Conservation (phyloP, 2,888 invertebrate genomes). For the Nemapogon koenigi region DNA sequence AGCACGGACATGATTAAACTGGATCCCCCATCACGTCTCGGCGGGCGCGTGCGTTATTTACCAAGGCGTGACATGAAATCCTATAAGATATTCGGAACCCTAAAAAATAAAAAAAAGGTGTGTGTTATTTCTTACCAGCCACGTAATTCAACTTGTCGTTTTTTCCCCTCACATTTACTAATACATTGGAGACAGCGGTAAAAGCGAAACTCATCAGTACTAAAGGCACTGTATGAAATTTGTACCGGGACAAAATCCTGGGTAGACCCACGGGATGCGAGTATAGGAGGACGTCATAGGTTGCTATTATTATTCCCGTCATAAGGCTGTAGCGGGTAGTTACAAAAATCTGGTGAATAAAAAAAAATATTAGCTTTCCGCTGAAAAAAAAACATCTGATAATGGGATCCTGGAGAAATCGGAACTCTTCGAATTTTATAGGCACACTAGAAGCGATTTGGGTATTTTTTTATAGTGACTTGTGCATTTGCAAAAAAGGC, state of each 20-base stretch:
- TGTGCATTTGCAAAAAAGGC: too few species aligned
- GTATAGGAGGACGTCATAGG: constrained; percentile 39
- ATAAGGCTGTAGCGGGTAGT: constrained; percentile 35
- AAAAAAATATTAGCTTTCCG: neutral
- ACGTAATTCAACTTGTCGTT: constrained; percentile 44
- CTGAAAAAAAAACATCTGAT: too few species aligned
- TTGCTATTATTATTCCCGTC: constrained; percentile 27
- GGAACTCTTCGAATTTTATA: too few species aligned
- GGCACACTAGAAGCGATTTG: too few species aligned
- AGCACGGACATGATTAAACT: too few species aligned
- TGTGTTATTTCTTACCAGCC: constrained; percentile 34
- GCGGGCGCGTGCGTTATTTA: too few species aligned
- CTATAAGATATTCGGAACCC: too few species aligned
- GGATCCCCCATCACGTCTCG: too few species aligned
- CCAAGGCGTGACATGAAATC: too few species aligned
- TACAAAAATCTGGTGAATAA: constrained; percentile 34
- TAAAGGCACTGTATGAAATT: constrained; percentile 33
- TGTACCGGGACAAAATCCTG: constrained; percentile 32
- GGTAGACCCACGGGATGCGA: constrained; percentile 31
- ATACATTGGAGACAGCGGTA: constrained; percentile 31
- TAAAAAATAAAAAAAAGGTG: too few species aligned
- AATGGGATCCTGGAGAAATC: too few species aligned
- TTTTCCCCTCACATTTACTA: constrained; percentile 22
- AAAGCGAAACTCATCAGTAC: constrained; percentile 47
- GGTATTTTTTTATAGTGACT: too few species aligned